Base-by-base conservation (phyloP, 2,113 vertebrate genomes). In the Calidris pugnax region DNA sequence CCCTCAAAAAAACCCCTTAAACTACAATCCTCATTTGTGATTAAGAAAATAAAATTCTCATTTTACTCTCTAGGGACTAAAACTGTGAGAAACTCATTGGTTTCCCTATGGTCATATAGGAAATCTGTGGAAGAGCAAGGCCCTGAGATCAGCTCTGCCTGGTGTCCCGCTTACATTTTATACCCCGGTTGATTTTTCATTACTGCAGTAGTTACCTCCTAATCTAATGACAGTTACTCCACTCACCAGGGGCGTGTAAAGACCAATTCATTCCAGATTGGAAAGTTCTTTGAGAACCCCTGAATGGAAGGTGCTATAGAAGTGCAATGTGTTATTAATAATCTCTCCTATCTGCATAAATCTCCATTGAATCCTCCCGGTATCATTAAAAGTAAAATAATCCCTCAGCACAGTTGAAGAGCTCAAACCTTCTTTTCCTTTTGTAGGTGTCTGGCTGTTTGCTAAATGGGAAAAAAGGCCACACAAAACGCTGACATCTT, bases 401-500 rank as follows among this genome's bases (percentile, higher is more conserved):
- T 95, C 93, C 95, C 94, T 86, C 51, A 15, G 81, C 90, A 74
- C 60, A 59, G 87, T 73, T 91, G 93, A 91, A 91, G 94, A 95
- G 88, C 85, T 95, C 92, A 94, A 80, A 87, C 77, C 81, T 89
- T 90, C 80, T 96, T 95, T 96, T 89, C 68, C 60, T 53, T 95
- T 94, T 96, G 22, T 87, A 89, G 95, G 67, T 92, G 53, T 79
- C 77, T 86, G 86, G 91, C 82, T 93, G 69, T 96, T 90, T 85
- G 73, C 60, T 92, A 90, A 91, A 62, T 75, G 68, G 56, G 73
- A 87, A 92, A 89, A 93, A 88, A 91, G 97, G 97, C 98, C 98
- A 98, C 98, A 98, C 98, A 98, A 94, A 96, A 95, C 28, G 95
- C 87, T 93, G 87, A 95, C 95, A 96, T 94, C 94, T 90, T 93